These are phyloP conservation scores for Hexactinellida sp. DNA, from an alignment of 37 sponge, comb jelly and placozoan genomes.

Conservation along the genomic window DNA sequence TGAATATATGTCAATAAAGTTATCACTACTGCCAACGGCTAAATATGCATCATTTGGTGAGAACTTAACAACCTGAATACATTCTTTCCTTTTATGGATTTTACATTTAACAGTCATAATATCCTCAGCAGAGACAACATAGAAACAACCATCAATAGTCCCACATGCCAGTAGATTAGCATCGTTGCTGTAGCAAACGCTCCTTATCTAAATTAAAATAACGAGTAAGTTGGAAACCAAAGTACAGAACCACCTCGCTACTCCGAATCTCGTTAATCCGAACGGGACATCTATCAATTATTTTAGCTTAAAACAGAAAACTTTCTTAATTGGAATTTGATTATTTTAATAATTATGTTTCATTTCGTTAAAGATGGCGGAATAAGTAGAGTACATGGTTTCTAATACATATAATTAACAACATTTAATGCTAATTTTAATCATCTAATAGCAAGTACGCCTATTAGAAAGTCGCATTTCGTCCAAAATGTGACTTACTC, in stretches of 20 bases:
- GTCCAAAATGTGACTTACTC: no score
- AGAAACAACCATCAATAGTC: not conserved
- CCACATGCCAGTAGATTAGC: not conserved
- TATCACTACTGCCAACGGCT: constrained; percentile 93
- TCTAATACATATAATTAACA: no score
- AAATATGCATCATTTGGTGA: constrained; percentile 79
- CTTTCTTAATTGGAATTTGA: no score
- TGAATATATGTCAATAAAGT: constrained; percentile 77
- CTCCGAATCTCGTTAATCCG: no score
- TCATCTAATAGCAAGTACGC: no score
- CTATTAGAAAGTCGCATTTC: no score
- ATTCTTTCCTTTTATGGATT: constrained; percentile 67
- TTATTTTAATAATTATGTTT: no score
- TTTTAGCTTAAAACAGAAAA: no score
- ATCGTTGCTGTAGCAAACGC: not conserved
- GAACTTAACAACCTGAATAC: constrained; percentile 86
- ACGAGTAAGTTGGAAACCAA: not conserved
- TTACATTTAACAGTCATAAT: constrained; percentile 27
- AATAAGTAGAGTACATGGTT: no score
- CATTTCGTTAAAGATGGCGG: no score
- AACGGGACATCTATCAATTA: no score
- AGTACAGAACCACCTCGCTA: not conserved
- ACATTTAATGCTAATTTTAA: no score
- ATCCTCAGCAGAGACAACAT: not conserved
- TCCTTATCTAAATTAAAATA: not conserved